Base-by-base conservation (phyloP, 2,888 invertebrate species). In the Eupithecia subumbrata region DNA sequence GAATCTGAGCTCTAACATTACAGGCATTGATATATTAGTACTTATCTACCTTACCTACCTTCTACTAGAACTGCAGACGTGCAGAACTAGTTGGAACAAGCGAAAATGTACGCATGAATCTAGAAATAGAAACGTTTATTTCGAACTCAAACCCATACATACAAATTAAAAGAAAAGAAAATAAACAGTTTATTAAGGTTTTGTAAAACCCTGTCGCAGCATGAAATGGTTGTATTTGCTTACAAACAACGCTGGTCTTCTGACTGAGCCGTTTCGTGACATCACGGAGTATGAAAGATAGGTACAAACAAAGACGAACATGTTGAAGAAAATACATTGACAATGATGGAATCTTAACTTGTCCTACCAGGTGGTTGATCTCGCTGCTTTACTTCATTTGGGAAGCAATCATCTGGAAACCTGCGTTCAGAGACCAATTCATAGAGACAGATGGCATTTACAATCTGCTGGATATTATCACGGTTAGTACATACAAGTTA, bases 381-480 rank as follows among this genome's bases (percentile, higher is more conserved):
- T 81, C 92, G 0, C 76, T 93, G n/a, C 79, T 95, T 69, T 91
- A 92, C 80, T 90, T 93, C 67, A 87, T 93, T 43, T 94, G 94
- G 94, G 89, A 95, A 84, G 86, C 85, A 0, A 86, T 94, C 9
- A 84, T 94, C 71, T 93, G 93, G 93, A 90, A 87, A 3, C n/a
- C 78, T 0, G 82, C 85, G 3, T 88, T 88, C 72, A 87, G 93
- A 78, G 77, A 86, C 22, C 76, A 76, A 0, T 95, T 94, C 78
- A 82, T 93, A 18, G 64, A 80, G 0, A 84, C 87, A n/a, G 84
- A 91, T 76, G 94, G 94, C 5, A 84, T 94, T 34, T 94, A 90
- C 78, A 91, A 90, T 76, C 87, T 95, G 7, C 80, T 94, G 78
- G 94, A 95, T 82, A 77, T 95, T n/a, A 86, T 93, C 60, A 87